Base-by-base conservation (phyloP, 2,888 invertebrate genomes). In the Pyrocoelia pectoralis region DNA sequence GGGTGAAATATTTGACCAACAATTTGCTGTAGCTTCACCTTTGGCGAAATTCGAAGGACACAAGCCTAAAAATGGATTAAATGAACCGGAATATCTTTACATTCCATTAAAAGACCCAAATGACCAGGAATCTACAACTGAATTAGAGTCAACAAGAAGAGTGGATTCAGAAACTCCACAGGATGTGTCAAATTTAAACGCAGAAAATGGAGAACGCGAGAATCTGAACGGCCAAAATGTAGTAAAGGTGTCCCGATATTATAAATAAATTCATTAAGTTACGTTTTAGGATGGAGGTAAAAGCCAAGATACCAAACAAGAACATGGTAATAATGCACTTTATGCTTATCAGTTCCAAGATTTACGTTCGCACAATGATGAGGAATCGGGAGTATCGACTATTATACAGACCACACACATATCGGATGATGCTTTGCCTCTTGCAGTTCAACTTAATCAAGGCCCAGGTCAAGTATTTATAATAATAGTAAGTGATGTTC, bases 381-480 rank as follows among this genome's bases (percentile, higher is more conserved):
- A 50, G 3, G 14, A 13, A 13, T 29, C 29, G 5, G 28, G 4
- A 17, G n/a, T 50, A 24, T 14, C 28, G 2, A 28, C 33, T 15
- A 33, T 54, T 12, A 59, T 66, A 19, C 52, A 56, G 33, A 65
- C 58, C 12, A 61, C 68, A 14, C 66, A 68, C 46, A 55, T 66
- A 13, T 61, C 62, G 19, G 68, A 65, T 33, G 56, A 59, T 58
- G 57, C 60, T n/a, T 28, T 69, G 46, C 71, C 72, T 10, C 15
- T 73, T 50, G 70, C 71, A 17, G 70, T 73, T 56, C 77, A 76
- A 43, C 71, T 75, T 62, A 72, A 71, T 61, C 72, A 76, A 65
- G 65, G 76, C 71, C 76, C 80, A 81, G 81, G 81, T 81, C 81
- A 81, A 81, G 81, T 81, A 81, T 81, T 77, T 81, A 79, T 81